Conservation (phyloP, 2,113 vertebrate species). For the Atlantisia rogersi region DNA sequence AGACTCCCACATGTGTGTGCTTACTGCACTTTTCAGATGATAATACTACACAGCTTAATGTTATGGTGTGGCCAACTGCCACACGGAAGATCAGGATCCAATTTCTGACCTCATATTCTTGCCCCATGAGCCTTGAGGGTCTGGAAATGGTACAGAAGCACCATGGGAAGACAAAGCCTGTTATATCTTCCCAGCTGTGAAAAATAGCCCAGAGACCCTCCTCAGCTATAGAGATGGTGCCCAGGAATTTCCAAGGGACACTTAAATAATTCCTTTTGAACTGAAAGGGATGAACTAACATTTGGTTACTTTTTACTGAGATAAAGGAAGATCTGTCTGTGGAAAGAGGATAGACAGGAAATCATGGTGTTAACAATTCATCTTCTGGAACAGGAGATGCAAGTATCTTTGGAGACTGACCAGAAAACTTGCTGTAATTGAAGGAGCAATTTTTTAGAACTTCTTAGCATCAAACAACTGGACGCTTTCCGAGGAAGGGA, state of each 20-base stretch:
- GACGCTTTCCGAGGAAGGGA: neutral
- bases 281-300: neutral
- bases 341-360: neutral
- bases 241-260: neutral
- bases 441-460: neutral
- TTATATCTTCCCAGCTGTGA: neutral
- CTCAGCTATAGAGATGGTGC: neutral
- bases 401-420: neutral
- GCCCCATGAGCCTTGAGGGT: neutral
- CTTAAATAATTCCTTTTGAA: constrained; percentile 35
- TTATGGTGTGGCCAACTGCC: neutral
- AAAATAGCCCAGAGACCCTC: neutral
- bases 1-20: neutral
- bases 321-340: neutral
- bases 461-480: neutral
- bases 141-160: constrained; percentile 28
- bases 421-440: neutral
- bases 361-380: neutral
- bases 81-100: neutral
- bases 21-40: neutral
- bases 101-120: neutral
- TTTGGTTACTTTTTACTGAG: neutral
- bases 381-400: neutral
- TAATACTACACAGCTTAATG: neutral
- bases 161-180: neutral